These are phyloP conservation scores for Calidris pygmaea DNA, from an alignment of 2,113 vertebrate genomes.

Conservation along the genomic window DNA sequence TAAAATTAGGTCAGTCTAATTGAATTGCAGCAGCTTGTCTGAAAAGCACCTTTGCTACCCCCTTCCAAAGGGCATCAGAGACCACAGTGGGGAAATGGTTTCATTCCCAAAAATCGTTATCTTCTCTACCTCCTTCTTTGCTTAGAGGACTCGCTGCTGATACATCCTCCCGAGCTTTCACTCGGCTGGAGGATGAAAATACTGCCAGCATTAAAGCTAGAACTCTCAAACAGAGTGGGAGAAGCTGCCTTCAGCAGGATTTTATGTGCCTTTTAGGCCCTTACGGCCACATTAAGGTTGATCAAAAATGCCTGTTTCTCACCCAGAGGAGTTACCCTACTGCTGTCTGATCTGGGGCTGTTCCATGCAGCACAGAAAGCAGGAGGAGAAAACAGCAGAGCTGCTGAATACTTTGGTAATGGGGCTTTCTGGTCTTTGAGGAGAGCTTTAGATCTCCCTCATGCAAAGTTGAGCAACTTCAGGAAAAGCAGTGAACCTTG, in stretches of 20 bases:
- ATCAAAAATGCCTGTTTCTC: neutral
- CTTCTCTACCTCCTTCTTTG: neutral
- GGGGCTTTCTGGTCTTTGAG: neutral
- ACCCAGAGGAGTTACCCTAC: neutral
- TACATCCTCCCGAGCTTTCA: neutral
- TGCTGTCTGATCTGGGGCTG: neutral
- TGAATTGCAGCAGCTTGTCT: neutral
- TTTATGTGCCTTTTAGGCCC: neutral
- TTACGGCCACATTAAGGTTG: neutral
- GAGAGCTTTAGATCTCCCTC: neutral
- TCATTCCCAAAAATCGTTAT: neutral
- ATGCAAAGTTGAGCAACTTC: neutral
- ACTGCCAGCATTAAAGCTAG: neutral
- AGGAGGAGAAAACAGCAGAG: neutral
- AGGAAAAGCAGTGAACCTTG: neutral
- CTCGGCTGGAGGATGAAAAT: neutral
- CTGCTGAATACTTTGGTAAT: neutral
- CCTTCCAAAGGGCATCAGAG: neutral
- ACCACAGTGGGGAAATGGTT: neutral
- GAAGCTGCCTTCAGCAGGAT: neutral
- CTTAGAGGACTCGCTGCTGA: neutral
- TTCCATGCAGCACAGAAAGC: neutral
- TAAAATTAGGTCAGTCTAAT: neutral
- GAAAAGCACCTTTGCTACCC: neutral
- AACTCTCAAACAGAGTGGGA: neutral